Base-by-base conservation (phyloP, 2,797 vertebrate species). In the Chelmon rostratus region DNA sequence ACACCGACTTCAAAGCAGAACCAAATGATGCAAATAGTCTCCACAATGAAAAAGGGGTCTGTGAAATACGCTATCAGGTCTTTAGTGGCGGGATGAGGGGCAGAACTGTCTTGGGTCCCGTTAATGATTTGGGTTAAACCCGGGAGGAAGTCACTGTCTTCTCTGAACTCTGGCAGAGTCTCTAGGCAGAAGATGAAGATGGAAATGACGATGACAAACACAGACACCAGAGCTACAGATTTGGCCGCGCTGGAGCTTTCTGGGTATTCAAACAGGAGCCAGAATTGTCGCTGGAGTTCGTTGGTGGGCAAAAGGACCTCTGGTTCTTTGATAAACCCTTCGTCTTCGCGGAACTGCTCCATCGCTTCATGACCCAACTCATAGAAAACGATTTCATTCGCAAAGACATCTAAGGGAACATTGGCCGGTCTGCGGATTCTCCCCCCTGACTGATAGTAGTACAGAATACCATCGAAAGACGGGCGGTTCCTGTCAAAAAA, bases 151-250 rank as follows among this genome's bases (percentile, higher is more conserved):
- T 97, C 96, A 56, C 76, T 73, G 57, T 98, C 97, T 2, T 98
- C 98, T 49, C 97, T 96, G 90, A 99, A 99, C 90, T 98, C 98
- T 0, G 98, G 98, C 44, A 99, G 94, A 0, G 98, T 99, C 91
- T 99, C 98, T 42, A 99, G 93, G 93, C 98, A 99, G 92, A 99
- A 99, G 88, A 98, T 98, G 79, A 98, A 96, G 87, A 99, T 99
- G 75, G 98, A 99, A 87, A 99, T 97, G 80, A 99, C 96, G 0
- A 99, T 98, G 64, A 99, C 98, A 53, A 98, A 84, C 69, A 99
- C 97, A 0, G 98, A 99, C 73, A 99, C 98, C 77, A 98, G 81
- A 6, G 98, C 98, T 33, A 99, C 97, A 0, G 96, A 96, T 53
- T 93, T 96, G 86, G 98, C 98, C 0, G 98, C 98, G 0, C 96